These are phyloP conservation scores for Tachina fera DNA, from an alignment of 2,888 invertebrate genomes.

Conservation along the genomic window DNA sequence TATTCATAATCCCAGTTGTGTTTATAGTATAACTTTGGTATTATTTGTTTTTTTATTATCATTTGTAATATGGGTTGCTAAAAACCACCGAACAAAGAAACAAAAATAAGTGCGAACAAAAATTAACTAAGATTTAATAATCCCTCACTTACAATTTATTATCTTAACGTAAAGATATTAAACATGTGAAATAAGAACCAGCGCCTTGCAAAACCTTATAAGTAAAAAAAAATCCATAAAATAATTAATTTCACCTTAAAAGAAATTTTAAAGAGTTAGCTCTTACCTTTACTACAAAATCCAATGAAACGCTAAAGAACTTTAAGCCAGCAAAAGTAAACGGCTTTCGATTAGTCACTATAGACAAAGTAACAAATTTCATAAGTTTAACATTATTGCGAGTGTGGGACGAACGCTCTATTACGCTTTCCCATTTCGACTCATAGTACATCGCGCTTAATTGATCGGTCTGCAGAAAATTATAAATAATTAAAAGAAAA, in stretches of 20 bases:
- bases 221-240: background rate
- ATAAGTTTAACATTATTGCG: constrained; percentile 75
- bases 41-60: no score
- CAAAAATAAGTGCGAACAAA: no score
- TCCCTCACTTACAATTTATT: no score
- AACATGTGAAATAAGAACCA: constrained; percentile 79
- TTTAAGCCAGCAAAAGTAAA: constrained; percentile 76
- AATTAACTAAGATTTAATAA: no score
- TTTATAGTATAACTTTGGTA: no score
- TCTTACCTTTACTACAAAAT: constrained; percentile 75
- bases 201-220: constrained; percentile 77
- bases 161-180: constrained; percentile 76
- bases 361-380: constrained; percentile 76
- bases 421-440: constrained; percentile 76
- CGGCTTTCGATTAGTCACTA: constrained; percentile 75
- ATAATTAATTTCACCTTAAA: background rate
- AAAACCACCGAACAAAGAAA: no score
- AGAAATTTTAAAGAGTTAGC: background rate
- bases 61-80: no score
- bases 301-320: constrained; percentile 77
- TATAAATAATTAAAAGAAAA: background rate
- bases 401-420: constrained; percentile 74
- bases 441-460: constrained; percentile 77
- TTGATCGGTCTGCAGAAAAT: constrained; percentile 74
- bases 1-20: no score